Evolutionary conservation across 23 tunicate species (phyloP), one percentile per base, ranked within the genome.

Genomic region (Trididemnum nubilum): DNA sequence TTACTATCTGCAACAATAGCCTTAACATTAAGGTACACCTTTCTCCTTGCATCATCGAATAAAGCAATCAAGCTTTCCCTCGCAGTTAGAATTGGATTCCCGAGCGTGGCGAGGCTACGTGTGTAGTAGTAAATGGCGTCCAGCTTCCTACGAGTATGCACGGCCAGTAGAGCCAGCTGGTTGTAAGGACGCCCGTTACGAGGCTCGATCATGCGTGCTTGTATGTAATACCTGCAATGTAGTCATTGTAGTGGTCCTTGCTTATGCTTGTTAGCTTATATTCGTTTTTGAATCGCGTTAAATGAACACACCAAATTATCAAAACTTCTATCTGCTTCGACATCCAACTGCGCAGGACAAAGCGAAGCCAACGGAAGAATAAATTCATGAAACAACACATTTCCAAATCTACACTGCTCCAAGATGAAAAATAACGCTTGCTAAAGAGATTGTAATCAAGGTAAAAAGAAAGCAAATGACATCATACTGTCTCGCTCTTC

Each of bases 111-210:
- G 2, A 88, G 83, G 57, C 89, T 83, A 0, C 98, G 70, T 18
- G 86, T 79, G 49, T 93, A 93, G 72, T 87, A 93, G 59, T 93
- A 93, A 19, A 87, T 83, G n/a, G 93, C 93, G 35, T 93, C 93
- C 36, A 93, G 35, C 22, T 84, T 84, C 18, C 91, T 73, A 2
- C 90, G 34, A 0, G 98, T 88, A 12, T 92, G 92, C n/a, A 87
- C 86, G 29, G 98, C 98, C 12, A 88, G 79, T 32, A 87, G 34
- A 22, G 98, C 98, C 25, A 93, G 87, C 51, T 93, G 98, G 73
- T 93, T 93, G 87, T 93, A 93, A 1, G 98, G 93, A 9, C 94
- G 89, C 27, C 98, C 94, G 40, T 93, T 93, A 25, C 87, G 72
- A 0, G 98, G 98, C 65, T 91, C 98, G 59, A 88, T 29, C 25